Conservation (phyloP, 1,140 invertebrate species). For the Pollicipes pollicipes region DNA sequence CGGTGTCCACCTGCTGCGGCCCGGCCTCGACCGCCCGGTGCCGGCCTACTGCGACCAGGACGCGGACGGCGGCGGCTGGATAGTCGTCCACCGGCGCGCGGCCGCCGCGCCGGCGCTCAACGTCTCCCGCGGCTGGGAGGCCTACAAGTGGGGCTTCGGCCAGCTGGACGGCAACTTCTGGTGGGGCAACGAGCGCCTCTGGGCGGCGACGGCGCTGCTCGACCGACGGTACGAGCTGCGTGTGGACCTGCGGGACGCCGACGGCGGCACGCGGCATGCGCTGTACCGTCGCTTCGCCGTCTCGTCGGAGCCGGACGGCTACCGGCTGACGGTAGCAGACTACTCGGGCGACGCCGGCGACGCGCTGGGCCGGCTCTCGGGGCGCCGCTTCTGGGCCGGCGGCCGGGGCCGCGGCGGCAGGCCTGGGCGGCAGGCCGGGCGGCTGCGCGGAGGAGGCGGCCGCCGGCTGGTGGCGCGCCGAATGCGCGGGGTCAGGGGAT, state of each 20-base stretch:
- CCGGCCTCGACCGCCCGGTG: no score
- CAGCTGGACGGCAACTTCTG: slow-evolving; percentile 8
- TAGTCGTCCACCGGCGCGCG: no score
- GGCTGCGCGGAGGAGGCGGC: slow-evolving; percentile 2
- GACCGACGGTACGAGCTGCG: no score
- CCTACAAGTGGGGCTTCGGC: slow-evolving; percentile 9
- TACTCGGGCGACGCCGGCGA: slow-evolving; percentile 4
- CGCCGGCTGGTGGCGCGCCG: no score
- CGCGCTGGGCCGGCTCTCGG: slow-evolving; percentile 8
- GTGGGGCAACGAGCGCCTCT: neutral
- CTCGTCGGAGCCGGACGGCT: neutral
- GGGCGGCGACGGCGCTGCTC: slow-evolving; percentile 10
- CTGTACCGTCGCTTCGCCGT: slow-evolving; percentile 8
- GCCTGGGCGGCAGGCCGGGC: slow-evolving; percentile 15
- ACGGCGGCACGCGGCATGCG: neutral
- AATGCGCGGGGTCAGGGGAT: no score
- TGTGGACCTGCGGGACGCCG: slow-evolving; percentile 9
- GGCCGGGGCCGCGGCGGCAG: slow-evolving; percentile 12
- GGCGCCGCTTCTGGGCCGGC: slow-evolving; percentile 13
- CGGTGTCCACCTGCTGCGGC: no score
- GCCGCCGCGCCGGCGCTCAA: no score
- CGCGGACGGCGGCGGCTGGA: no score
- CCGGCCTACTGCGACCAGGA: no score
- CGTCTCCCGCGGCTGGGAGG: no score
- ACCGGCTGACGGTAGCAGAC: slow-evolving; percentile 7